Evolutionary conservation across 2,113 vertebrate genomes (phyloP).

Genomic region (Catharus minimus): DNA sequence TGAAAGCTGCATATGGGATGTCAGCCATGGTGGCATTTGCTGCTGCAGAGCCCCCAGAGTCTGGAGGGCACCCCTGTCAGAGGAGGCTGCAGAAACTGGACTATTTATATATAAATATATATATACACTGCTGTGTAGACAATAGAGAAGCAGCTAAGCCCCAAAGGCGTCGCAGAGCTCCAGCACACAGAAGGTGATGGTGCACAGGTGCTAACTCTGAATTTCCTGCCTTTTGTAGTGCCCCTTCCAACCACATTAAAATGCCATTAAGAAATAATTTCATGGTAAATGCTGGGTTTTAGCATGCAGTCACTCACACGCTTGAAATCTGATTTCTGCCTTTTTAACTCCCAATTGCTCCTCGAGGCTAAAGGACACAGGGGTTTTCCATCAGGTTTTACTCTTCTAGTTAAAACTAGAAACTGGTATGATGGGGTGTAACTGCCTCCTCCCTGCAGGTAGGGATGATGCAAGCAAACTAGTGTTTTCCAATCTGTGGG

Average conservation of each 20-base stretch:
- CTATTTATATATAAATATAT: no score
- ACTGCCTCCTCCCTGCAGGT: neutral
- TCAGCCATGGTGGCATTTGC: neutral
- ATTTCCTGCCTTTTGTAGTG: conserved; percentile 20
- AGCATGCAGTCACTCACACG: neutral
- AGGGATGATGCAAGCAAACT: neutral
- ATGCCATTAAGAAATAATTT: neutral
- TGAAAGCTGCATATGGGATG: neutral
- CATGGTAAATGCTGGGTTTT: neutral
- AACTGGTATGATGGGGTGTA: neutral
- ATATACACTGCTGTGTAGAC: neutral
- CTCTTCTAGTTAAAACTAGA: neutral
- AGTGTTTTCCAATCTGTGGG: neutral
- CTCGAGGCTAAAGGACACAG: neutral
- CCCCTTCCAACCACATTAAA: neutral
- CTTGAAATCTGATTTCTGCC: neutral
- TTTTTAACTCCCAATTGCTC: neutral
- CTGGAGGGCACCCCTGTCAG: neutral
- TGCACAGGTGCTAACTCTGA: neutral
- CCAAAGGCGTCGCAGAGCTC: neutral
- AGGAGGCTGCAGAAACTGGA: neutral
- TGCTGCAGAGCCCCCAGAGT: neutral
- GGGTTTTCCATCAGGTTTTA: neutral
- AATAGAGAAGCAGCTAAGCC: neutral
- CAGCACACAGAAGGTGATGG: neutral